Conservation (phyloP, 2,797 vertebrate genomes). For the Chromobotia macracanthus region DNA sequence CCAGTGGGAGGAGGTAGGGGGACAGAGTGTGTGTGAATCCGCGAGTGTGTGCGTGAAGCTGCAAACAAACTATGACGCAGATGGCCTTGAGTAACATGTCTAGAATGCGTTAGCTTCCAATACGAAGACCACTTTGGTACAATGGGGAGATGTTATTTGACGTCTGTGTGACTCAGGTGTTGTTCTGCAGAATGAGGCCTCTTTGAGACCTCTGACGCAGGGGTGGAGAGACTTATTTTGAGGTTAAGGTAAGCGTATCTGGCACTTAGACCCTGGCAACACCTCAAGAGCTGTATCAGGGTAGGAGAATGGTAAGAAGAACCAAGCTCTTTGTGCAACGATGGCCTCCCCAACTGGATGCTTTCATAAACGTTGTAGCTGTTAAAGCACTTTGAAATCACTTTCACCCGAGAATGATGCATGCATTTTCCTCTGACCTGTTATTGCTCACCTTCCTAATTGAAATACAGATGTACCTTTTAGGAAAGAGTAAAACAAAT, state of each 20-base stretch:
- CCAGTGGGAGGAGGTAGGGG: slow-evolving; percentile 97
- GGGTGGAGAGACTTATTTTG: slow-evolving; percentile 21
- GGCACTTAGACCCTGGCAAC: not conserved
- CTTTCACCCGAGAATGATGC: not conserved
- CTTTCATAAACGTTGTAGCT: not conserved
- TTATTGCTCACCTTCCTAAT: slow-evolving; percentile 42
- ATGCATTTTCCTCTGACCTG: slow-evolving; percentile 10
- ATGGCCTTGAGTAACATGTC: slow-evolving; percentile 36
- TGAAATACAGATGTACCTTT: slow-evolving; percentile 49
- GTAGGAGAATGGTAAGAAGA: not conserved
- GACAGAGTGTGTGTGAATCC: slow-evolving; percentile 20
- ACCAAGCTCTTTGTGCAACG: too few species aligned
- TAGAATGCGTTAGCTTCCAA: slow-evolving; percentile 17
- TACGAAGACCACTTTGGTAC: not conserved
- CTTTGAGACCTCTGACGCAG: slow-evolving; percentile 1
- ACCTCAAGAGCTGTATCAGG: not conserved
- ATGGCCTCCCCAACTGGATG: not conserved
- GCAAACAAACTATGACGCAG: slow-evolving; percentile 3
- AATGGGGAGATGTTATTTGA: not conserved
- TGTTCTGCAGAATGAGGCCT: not conserved
- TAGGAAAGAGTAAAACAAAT: slow-evolving; percentile 30
- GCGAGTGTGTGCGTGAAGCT: not conserved
- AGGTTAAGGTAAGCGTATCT: slow-evolving; percentile 28
- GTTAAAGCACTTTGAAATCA: slow-evolving; percentile 19
- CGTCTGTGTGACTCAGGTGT: slow-evolving; percentile 18